Evolutionary conservation across 2,888 invertebrate genomes (phyloP).

Genomic region (Sesamia inferens): DNA sequence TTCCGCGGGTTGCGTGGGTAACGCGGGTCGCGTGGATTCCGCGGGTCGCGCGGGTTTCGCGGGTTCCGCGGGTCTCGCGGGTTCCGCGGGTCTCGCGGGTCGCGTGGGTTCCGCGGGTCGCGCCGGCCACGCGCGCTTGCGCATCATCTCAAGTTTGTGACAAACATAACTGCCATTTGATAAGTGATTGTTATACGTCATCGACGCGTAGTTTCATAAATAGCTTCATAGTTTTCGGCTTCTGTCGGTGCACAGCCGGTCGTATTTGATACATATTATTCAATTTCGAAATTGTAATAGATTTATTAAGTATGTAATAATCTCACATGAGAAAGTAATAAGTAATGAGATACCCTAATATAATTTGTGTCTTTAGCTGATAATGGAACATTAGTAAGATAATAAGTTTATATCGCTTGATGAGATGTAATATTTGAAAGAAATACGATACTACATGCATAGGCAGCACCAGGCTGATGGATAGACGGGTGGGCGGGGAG

Average conservation of each 20-base stretch:
- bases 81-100: constrained; percentile 74
- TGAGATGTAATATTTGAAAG: constrained; percentile 70
- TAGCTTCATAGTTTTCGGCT: constrained; percentile 85
- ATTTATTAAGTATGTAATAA: constrained; percentile 88
- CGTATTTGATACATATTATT: constrained; percentile 89
- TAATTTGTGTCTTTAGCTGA: constrained; percentile 89
- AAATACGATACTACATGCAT: constrained; percentile 73
- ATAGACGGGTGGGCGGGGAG: constrained; percentile 52
- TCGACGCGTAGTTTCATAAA: constrained; percentile 81
- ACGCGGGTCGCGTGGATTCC: constrained; percentile 66
- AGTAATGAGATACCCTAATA: constrained; percentile 87
- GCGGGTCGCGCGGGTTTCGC: constrained; percentile 63
- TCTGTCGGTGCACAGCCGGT: constrained; percentile 87
- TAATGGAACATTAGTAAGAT: constrained; percentile 87
- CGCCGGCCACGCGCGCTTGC: constrained; percentile 48
- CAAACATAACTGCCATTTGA: constrained; percentile 88
- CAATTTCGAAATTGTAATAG: constrained; percentile 89
- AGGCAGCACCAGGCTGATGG: constrained; percentile 63
- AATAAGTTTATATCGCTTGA: constrained; percentile 87
- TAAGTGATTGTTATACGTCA: constrained; percentile 86
- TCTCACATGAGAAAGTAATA: constrained; percentile 87
- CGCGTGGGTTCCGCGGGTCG: constrained; percentile 75
- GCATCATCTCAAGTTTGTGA: constrained; percentile 77
- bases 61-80: too few species aligned
- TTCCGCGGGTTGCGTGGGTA: too few species aligned